Base-by-base conservation (phyloP, 2,797 vertebrate genomes). In the Champsocephalus gunnari region DNA sequence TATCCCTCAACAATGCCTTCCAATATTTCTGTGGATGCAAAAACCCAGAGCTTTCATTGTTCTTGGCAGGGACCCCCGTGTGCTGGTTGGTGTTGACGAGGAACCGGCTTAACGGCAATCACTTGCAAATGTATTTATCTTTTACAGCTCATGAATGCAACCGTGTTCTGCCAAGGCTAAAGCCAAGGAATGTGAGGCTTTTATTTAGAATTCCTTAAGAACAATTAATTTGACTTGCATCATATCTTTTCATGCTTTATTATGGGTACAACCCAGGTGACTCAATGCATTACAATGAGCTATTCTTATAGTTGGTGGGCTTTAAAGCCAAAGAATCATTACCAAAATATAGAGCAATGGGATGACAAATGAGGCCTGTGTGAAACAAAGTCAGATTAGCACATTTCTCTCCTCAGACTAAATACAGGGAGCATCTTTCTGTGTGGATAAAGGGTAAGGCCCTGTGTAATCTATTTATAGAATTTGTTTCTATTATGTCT, bases 21-120 rank as follows among this genome's bases (percentile, higher is more conserved):
- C 90, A 93, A 89, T 90, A 91, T 92, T 93, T 91, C 80, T 85
- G 84, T 89, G 88, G 90, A 93, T 88, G 91, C 85, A 86, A 87
- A 89, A 92, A 83, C 86, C 81, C 83, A 49, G 79, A 69, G 89
- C 89, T 91, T 92, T 90, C 83, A 90, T 93, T 93, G 91, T 92
- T 92, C 83, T 93, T 93, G 91, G 92, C 93, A 93, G 77, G 45
- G 64, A 55, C 75, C 66, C 64, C 67, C 73, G 66, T 88, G 81
- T 91, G 80, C 83, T 84, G 81, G 87, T 85, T 73, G 77, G 88
- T 87, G 86, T 88, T 89, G 90, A 93, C 70, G 82, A 92, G 83
- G 85, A 92, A 91, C 73, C 75, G 66, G 87, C 89, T 89, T 91
- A 83, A 86, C 82, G 54, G 82, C 92, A 90, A 90, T 92, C 82